Evolutionary conservation across 2,797 vertebrate genomes (phyloP).

Genomic region (Loris lydekkerianus): DNA sequence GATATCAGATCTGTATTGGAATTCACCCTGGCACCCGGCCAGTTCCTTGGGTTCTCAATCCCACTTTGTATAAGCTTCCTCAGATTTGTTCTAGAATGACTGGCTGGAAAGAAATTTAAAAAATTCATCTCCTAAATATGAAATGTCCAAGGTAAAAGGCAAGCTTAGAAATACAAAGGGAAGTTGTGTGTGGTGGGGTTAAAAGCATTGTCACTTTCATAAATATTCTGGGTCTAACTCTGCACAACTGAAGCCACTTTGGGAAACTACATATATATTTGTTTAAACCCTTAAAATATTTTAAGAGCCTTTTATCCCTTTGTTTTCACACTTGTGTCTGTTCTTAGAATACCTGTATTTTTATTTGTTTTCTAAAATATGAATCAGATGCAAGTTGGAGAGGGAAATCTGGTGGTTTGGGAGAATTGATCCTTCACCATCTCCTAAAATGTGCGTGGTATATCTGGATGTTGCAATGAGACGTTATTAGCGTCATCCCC

Average conservation of each 20-base stretch:
- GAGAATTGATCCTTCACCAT: background rate
- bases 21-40: background rate
- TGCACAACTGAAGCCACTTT: background rate
- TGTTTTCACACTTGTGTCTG: background rate
- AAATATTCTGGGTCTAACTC: background rate
- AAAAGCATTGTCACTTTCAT: background rate
- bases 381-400: background rate
- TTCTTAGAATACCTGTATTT: background rate
- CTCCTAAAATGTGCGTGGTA: background rate
- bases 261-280: background rate
- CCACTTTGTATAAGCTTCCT: background rate
- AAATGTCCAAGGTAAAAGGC: background rate
- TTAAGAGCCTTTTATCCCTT: background rate
- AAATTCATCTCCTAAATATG: background rate
- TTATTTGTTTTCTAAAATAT: background rate
- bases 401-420: background rate
- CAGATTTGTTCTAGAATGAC: background rate
- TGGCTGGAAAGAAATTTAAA: background rate
- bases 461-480: background rate
- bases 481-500: background rate
- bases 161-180: background rate
- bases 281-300: background rate
- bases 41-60: background rate
- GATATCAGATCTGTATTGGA: accelerated
- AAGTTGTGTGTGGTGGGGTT: background rate